Conservation (phyloP, 2,797 vertebrate species). For the Anolis apletophallus region DNA sequence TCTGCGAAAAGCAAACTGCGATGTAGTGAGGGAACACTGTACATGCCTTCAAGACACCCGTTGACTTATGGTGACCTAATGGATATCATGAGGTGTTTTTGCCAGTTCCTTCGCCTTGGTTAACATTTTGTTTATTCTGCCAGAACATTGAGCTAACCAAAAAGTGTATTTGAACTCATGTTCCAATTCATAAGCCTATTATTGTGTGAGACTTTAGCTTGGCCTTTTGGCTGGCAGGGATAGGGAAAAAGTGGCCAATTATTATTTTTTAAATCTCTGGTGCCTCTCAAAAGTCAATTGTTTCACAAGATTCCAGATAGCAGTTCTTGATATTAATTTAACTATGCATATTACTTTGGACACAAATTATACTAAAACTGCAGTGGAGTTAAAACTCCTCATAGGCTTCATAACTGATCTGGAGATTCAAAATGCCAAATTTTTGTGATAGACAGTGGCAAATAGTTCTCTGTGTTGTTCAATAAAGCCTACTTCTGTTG, state of each 20-base stretch:
- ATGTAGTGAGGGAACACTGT: no score
- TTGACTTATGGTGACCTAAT: no score
- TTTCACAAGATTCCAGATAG: neutral
- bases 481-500: slow-evolving; percentile 63
- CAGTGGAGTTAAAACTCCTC: slow-evolving; percentile 57
- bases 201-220: neutral
- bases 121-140: neutral
- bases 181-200: neutral
- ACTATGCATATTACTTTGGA: slow-evolving; percentile 45
- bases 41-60: no score
- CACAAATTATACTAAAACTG: slow-evolving; percentile 48
- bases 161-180: neutral
- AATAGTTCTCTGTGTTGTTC: slow-evolving; percentile 75
- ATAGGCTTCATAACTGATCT: slow-evolving; percentile 65
- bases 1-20: no score
- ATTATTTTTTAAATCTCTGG: neutral
- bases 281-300: neutral
- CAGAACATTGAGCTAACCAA: neutral
- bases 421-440: slow-evolving; percentile 51
- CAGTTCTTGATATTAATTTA: slow-evolving; percentile 37
- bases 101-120: neutral
- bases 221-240: neutral
- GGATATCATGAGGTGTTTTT: neutral
- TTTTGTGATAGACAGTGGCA: slow-evolving; percentile 73
- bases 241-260: neutral